phyloP scores from a whole-genome alignment of 2,113 vertebrate species.

The Oceanodroma tethys region DNA sequence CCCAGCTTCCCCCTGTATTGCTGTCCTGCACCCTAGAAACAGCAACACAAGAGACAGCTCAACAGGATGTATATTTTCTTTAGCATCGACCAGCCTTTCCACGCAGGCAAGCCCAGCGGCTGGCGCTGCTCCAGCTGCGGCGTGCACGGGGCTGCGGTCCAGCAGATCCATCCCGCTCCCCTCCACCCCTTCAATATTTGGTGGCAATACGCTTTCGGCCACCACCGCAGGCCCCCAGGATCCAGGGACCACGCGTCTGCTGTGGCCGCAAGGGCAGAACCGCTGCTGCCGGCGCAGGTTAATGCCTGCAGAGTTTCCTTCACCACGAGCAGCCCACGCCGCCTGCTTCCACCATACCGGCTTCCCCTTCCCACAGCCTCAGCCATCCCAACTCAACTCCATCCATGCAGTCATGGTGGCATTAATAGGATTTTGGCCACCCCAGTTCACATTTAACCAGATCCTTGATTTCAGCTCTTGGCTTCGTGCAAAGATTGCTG shows the following conservation, averaged over 20 bases:
- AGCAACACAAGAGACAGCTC: background rate
- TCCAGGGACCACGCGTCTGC: background rate
- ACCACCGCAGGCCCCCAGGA: background rate
- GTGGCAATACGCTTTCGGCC: background rate
- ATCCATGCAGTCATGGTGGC: background rate
- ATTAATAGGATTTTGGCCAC: background rate
- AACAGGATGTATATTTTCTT: background rate
- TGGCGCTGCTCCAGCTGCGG: background rate
- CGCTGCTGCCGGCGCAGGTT: background rate
- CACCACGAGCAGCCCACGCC: fast-evolving
- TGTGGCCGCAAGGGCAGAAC: background rate
- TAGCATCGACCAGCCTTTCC: background rate
- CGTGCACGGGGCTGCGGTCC: background rate
- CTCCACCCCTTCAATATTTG: background rate
- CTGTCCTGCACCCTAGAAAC: background rate
- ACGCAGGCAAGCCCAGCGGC: background rate
- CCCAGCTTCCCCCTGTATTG: background rate
- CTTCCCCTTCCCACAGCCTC: background rate
- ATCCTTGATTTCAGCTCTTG: background rate
- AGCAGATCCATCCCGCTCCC: background rate
- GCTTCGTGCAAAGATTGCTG: fast-evolving
- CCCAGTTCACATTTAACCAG: background rate
- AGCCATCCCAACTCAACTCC: background rate
- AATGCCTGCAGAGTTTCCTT: background rate
- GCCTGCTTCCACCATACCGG: background rate